These are phyloP conservation scores for Pangasius macronema DNA, from an alignment of 2,797 vertebrate species.

Conservation along the genomic window DNA sequence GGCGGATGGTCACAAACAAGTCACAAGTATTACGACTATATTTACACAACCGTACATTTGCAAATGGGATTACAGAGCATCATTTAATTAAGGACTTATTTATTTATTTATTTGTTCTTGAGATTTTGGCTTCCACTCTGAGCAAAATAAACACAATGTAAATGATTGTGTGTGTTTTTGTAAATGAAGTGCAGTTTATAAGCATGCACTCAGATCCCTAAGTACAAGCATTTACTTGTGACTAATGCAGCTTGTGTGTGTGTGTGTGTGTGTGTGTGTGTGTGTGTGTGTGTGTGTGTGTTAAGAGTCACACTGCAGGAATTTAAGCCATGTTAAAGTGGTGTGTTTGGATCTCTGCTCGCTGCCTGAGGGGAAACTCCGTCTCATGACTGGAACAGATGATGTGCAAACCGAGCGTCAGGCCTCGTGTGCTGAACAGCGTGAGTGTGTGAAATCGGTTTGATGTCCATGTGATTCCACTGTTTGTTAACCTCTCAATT, in stretches of 20 bases:
- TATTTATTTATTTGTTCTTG: background rate
- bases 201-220: background rate
- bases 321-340: conserved; percentile 23
- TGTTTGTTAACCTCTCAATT: background rate
- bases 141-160: background rate
- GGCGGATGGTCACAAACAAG: too few relatives aligned
- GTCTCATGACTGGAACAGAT: conserved; percentile 21
- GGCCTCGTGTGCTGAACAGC: background rate
- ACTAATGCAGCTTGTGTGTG: conserved; percentile 1
- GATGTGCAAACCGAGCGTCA: background rate
- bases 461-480: background rate
- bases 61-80: background rate
- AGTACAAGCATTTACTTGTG: conserved; percentile 24
- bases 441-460: background rate
- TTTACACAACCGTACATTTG: background rate
- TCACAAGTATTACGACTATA: too few relatives aligned
- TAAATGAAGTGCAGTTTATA: background rate
- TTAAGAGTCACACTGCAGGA: conserved; percentile 17
- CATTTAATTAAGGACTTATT: background rate
- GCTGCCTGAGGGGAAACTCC: background rate
- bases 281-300: conserved; percentile 30
- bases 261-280: conserved; percentile 47
- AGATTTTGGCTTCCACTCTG: background rate
- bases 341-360: conserved; percentile 21
- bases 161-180: background rate